Evolutionary conservation across 2,888 invertebrate species (phyloP).

Genomic region (Drosophila kuntzei): DNA sequence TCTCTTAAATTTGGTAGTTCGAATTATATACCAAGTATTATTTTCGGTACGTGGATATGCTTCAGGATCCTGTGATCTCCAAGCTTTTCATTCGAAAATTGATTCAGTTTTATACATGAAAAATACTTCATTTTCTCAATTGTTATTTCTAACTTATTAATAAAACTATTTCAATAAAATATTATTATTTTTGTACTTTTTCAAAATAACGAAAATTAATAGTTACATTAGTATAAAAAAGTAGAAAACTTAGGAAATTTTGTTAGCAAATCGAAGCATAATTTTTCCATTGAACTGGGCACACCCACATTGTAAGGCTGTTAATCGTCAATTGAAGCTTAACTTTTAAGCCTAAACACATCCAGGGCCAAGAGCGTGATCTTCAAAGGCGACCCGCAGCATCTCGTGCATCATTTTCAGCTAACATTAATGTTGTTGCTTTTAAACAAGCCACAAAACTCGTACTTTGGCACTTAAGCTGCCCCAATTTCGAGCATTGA

Average conservation of each 20-base stretch:
- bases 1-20: no score
- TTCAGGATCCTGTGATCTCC: no score
- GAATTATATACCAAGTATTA: no score
- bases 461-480: slow-evolving; percentile 72
- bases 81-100: no score
- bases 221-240: neutral
- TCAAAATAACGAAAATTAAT: neutral
- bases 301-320: slow-evolving; percentile 51
- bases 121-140: no score
- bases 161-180: no score
- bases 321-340: slow-evolving; percentile 41
- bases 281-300: slow-evolving; percentile 6
- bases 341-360: slow-evolving; percentile 64
- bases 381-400: slow-evolving; percentile 62
- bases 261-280: neutral
- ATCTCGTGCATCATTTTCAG: slow-evolving; percentile 41
- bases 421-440: slow-evolving; percentile 36
- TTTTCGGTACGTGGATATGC: no score
- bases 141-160: no score
- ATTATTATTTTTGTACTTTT: neutral
- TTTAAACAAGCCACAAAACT: slow-evolving; percentile 46
- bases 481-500: slow-evolving; percentile 74
- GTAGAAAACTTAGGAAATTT: neutral
- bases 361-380: slow-evolving; percentile 73
- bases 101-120: no score